Base-by-base conservation (phyloP, 2,797 vertebrate genomes). In the Darevskia nairensis region DNA sequence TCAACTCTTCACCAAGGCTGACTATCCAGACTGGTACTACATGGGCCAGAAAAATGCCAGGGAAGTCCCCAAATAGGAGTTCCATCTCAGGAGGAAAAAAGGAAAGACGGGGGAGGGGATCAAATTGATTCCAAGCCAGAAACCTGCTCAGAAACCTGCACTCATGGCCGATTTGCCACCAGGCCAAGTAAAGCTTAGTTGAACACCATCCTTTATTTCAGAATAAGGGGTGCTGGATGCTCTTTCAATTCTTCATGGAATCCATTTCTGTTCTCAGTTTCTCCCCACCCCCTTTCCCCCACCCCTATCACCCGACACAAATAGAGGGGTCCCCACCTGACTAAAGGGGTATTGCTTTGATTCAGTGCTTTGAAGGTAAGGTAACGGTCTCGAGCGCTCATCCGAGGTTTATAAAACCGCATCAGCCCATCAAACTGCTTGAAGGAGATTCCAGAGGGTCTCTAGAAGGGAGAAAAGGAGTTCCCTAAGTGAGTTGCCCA, bases 381-480 rank as follows among this genome's bases (percentile, higher is more conserved):
- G 92, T 98, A 99, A 69, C 98, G 97, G 93, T 99, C 98, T 84
- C 97, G 96, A 1, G 98, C 97, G 8, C 96, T 97, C 98, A 99
- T 98, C 68, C 97, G 97, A 39, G 99, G 98, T 92, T 97, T 97
- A 94, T 99, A 99, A 95, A 98, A 99, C 50, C 98, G 97, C 98
- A 99, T 97, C 91, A 99, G 96, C 90, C 99, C 99, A 87, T 99
- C 98, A 2, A 99, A 99, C 95, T 99, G 98, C 95, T 97, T 98
- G 91, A 99, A 97, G 80, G 98, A 98, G 93, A 99, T 97, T 50
- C 98, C 98, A 35, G 96, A 94, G 0, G 98, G 98, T 89, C 97
- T 98, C 99, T 99, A 95, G 84, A 89, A 94, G 90, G 71, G 90
- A 80, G 89, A 89, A 80, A 84, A 87, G 6, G 46, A 17, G 39